Base-by-base conservation (phyloP, 64 coral and sea anemone genomes). In the Exaiptasia diaphana region DNA sequence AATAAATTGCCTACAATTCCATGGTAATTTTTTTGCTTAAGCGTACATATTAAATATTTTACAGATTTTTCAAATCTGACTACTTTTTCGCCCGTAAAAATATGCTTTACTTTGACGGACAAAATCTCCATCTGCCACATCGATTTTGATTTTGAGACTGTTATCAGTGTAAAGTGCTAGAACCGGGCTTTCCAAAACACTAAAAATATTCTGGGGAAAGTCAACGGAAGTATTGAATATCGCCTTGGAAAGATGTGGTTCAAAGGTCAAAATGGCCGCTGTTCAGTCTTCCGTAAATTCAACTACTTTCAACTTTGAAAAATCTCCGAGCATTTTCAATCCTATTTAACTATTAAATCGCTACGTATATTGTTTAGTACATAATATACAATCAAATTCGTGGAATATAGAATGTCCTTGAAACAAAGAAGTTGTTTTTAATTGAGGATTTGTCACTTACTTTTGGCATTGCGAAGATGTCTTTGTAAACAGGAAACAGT, bases 71-170 rank as follows among this genome's bases (percentile, higher is more conserved):
- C 50, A 54, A 54, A 54, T 54, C 15, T 14, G 50, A 22, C 50
- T 3, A 54, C 24, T 54, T 54, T 54, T 3, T 54, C 15, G 15
- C 17, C 15, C 17, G 15, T 3, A 54, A 74, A 74, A 48, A 74
- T 43, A 74, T 43, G 71, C 71, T 74, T 52, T 48, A 48, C n/a
- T 74, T 74, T 43, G 71, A 74, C 40, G 48, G 71, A 39, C 30
- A 74, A 74, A 74, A 74, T 74, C 71, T 29, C 44, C 36, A 39
- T 74, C 50, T 54, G 50, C 50, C 50, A 74, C 71, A 74, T 74
- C 41, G 71, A 74, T 46, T 74, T 48, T 74, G 71, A 74, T 74
- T 48, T 74, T 74, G 71, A 29, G 26, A 74, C 41, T 42, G 18
- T 74, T 74, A 74, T 74, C 45, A 39, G 50, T 23, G 71, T 18